Conservation (phyloP, 2,113 vertebrate species). For the Strigops habroptila region DNA sequence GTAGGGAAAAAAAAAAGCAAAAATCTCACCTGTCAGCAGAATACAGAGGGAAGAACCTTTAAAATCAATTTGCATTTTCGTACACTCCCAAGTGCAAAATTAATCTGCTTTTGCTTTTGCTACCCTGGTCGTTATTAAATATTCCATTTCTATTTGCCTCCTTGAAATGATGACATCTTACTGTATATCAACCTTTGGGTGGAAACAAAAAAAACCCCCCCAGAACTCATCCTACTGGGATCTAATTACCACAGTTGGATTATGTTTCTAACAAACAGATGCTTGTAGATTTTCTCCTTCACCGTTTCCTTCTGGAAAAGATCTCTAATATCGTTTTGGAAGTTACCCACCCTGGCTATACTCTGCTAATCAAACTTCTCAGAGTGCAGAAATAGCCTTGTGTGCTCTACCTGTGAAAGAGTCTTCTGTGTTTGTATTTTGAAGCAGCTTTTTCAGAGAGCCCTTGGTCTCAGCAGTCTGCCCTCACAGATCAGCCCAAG, state of each 20-base stretch:
- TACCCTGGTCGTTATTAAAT: conserved; percentile 66
- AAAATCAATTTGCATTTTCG: conserved; percentile 67
- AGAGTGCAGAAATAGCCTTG: neutral
- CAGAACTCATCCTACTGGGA: conserved; percentile 66
- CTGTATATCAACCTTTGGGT: conserved; percentile 45
- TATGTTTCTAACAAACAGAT: conserved; percentile 68
- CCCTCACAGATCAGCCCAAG: neutral
- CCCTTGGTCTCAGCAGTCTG: neutral
- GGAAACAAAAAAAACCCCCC: conserved; percentile 16
- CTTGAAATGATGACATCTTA: conserved; percentile 60
- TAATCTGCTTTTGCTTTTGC: conserved; percentile 59
- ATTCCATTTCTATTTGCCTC: conserved; percentile 68
- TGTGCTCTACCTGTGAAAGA: neutral
- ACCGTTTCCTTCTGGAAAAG: conserved; percentile 38
- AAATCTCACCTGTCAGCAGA: conserved; percentile 50
- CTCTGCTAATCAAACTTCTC: neutral
- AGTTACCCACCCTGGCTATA: neutral
- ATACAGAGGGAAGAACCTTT: conserved; percentile 59
- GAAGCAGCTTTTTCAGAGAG: neutral
- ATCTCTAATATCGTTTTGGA: conserved; percentile 25
- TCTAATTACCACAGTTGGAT: conserved; percentile 75
- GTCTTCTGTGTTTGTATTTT: neutral
- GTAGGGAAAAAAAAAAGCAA: neutral
- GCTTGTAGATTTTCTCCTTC: conserved; percentile 50
- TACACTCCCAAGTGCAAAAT: conserved; percentile 62